These are phyloP conservation scores for Chlorops oryzae DNA, from an alignment of 1,140 invertebrate species.

Conservation along the genomic window DNA sequence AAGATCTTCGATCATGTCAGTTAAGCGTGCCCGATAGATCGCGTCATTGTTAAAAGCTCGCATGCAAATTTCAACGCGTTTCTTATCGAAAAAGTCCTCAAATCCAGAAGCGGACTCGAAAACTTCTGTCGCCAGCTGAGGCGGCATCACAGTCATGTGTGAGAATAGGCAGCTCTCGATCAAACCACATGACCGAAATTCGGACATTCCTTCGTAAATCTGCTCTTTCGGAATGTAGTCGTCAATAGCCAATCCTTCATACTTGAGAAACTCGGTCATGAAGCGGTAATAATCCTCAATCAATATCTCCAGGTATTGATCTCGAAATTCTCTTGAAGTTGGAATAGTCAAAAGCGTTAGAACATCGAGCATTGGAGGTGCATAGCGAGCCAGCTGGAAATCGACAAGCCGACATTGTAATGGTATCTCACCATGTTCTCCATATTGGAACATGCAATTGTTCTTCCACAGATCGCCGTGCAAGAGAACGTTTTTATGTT, in stretches of 20 bases:
- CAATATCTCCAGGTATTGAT: constrained; percentile 46
- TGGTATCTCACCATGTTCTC: constrained; percentile 36
- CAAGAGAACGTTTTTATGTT: constrained; percentile 52
- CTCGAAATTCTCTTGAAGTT: constrained; percentile 47
- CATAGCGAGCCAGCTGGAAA: constrained; percentile 57
- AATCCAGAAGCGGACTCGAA: constrained; percentile 43
- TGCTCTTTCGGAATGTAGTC: constrained; percentile 41
- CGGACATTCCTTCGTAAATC: constrained; percentile 46
- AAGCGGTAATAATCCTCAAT: constrained; percentile 51
- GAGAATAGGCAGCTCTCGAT: constrained; percentile 51
- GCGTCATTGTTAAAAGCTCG: constrained; percentile 45
- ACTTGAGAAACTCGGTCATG: constrained; percentile 43
- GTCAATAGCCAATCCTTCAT: constrained; percentile 40
- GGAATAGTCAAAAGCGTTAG: constrained; percentile 52
- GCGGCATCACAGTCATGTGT: constrained; percentile 47
- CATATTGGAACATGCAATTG: constrained; percentile 58
- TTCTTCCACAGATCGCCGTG: constrained; percentile 61
- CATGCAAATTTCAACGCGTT: constrained; percentile 49
- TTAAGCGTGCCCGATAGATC: constrained; percentile 42
- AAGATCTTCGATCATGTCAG: constrained; percentile 50
- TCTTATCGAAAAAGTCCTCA: constrained; percentile 45
- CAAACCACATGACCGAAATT: constrained; percentile 49
- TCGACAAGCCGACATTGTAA: constrained; percentile 55
- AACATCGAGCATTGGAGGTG: constrained; percentile 51
- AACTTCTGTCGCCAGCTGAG: constrained; percentile 36